Conservation (phyloP, 1,140 invertebrate species). For the Leguminivora glycinivorella region DNA sequence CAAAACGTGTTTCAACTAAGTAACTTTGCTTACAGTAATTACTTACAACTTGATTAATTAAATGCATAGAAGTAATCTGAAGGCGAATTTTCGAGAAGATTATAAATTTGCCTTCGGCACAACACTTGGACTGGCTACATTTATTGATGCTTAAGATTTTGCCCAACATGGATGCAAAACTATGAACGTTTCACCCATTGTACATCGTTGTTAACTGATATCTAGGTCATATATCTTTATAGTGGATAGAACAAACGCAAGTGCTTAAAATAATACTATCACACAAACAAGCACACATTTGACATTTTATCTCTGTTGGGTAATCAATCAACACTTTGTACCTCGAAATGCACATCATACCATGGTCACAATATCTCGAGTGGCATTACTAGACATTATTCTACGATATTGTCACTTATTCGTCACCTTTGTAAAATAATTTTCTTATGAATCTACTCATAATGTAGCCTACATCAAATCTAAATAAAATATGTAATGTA, state of each 20-base stretch:
- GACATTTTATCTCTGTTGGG: conserved; percentile 30
- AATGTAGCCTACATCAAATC: conserved; percentile 36
- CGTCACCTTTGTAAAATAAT: conserved; percentile 26
- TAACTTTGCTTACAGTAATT: conserved; percentile 8
- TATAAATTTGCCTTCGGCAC: conserved; percentile 1
- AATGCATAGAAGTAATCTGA: conserved; percentile 17
- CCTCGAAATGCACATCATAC: conserved; percentile 58
- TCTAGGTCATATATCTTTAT: neutral
- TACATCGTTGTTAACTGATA: conserved; percentile 1
- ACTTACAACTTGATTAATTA: conserved; percentile 22
- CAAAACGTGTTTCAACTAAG: conserved; percentile 11
- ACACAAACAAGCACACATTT: conserved; percentile 33
- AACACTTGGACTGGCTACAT: neutral
- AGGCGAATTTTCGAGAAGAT: neutral
- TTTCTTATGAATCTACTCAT: conserved; percentile 12
- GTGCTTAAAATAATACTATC: conserved; percentile 31
- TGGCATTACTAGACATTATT: conserved; percentile 33
- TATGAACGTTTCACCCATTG: neutral
- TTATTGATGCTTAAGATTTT: neutral
- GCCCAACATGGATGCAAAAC: neutral
- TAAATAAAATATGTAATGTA: conserved; percentile 36
- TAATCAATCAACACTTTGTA: conserved; percentile 56
- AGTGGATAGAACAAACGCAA: conserved; percentile 3
- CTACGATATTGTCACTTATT: neutral
- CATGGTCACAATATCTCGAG: conserved; percentile 44